Evolutionary conservation across 2,113 vertebrate species (phyloP).

Genomic region (Rostratula benghalensis): DNA sequence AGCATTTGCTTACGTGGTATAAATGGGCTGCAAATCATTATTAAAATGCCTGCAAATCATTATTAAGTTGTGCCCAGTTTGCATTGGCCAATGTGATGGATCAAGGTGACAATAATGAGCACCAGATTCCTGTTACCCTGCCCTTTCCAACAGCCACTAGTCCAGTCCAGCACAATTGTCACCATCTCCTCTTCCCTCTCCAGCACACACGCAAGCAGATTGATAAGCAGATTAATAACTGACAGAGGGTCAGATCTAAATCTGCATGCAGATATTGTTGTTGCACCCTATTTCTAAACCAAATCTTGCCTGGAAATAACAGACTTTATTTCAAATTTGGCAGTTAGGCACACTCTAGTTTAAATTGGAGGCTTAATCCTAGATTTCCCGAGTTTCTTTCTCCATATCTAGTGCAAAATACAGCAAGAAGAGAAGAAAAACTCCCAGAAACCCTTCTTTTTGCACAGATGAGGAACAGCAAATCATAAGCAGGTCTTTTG

Average conservation of each 20-base stretch:
- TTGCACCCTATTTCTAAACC: not conserved
- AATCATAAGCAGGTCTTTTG: constrained; percentile 42
- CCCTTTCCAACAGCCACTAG: not conserved
- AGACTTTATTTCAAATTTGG: constrained; percentile 2
- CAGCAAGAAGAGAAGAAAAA: not conserved
- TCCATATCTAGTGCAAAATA: constrained; percentile 11
- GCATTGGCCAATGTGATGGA: not conserved
- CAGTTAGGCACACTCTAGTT: not conserved
- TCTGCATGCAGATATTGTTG: not conserved
- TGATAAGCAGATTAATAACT: not conserved
- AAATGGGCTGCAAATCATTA: not conserved
- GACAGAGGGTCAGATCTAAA: not conserved
- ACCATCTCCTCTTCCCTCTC: not conserved
- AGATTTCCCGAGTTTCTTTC: constrained; percentile 14
- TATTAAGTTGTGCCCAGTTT: not conserved
- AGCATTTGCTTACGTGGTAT: not conserved
- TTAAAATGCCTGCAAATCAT: not conserved
- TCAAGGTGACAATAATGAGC: not conserved
- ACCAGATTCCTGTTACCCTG: not conserved
- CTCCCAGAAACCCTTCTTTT: not conserved
- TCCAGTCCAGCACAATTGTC: accelerated
- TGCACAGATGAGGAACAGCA: constrained; percentile 6
- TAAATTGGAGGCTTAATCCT: constrained; percentile 24
- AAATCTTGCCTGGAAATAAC: not conserved
- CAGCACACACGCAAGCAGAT: not conserved